Evolutionary conservation across 2,888 invertebrate genomes (phyloP), one percentile per base, ranked within the genome.

Genomic region (Sinelater perroti): DNA sequence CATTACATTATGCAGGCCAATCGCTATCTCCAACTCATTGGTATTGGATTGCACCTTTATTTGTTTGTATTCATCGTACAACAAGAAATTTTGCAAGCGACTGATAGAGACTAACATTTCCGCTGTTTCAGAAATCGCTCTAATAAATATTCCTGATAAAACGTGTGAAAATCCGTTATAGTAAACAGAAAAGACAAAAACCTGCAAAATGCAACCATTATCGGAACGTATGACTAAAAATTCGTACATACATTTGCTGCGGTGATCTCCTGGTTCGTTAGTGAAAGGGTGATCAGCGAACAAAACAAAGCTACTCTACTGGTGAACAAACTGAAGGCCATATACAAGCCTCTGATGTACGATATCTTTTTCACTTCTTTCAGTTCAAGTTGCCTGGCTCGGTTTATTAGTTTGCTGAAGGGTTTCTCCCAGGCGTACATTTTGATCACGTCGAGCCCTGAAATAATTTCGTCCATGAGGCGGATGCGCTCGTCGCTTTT

Each of bases 391-490:
- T 71, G 73, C 67, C 90, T 75, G 0, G 87, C 83, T 1, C 81
- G 72, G 35, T 80, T 81, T 2, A 89, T 82, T 21, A 88, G 69
- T 17, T 83, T 80, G 10, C 84, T 83, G 69, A 90, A 90, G 0
- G 89, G 87, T 59, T 82, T 85, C 70, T 90, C 90, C 84, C 90
- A 90, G 4, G 86, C 85, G 70, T 86, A 90, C 86, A 87, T 86
- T 75, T 89, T 89, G 62, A 88, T 86, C 61, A 93, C 93, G 80
- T 95, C 89, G 79, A 98, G 95, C 42, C 95, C 97, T 56, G 86
- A 86, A 61, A 97, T 90, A 67, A 97, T 88, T 83, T 98, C 97
- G 74, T 91, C 94, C 95, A 97, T 97, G 44, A 96, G 83, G 49
- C 93, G 86, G 33, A 97, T 91, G 61, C 97, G 83, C 68, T 90